phyloP scores from a whole-genome alignment of 2,113 vertebrate genomes.

The Elgaria multicarinata region DNA sequence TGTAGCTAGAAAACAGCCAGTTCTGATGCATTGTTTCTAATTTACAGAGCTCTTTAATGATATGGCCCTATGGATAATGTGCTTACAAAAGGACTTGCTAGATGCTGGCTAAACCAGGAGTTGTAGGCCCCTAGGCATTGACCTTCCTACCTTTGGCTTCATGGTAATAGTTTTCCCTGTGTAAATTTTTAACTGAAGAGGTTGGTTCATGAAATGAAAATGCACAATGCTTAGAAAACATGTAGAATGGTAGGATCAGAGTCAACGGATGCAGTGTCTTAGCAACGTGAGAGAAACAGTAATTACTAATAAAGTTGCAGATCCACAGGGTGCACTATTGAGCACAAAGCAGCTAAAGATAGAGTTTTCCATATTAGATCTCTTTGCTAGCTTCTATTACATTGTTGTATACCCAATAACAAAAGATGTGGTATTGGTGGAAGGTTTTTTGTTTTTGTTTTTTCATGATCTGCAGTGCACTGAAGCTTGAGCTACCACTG shows the following conservation, averaged over 20 bases:
- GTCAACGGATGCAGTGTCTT: neutral
- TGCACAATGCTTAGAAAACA: neutral
- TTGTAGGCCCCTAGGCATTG: neutral
- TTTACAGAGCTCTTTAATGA: neutral
- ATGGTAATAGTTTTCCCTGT: conserved; percentile 22
- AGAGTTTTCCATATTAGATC: conserved; percentile 28
- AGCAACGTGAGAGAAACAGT: neutral
- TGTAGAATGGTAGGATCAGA: neutral
- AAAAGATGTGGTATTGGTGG: conserved; percentile 36
- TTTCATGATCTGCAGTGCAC: conserved; percentile 51
- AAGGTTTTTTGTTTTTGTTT: conserved; percentile 38
- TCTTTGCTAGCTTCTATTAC: conserved; percentile 14
- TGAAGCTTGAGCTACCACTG: conserved; percentile 65
- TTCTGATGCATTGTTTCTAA: neutral
- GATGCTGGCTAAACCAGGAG: neutral
- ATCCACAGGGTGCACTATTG: neutral
- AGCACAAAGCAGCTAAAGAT: conserved; percentile 25
- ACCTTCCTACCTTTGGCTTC: neutral
- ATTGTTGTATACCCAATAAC: conserved; percentile 26
- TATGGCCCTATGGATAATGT: neutral
- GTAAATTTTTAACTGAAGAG: neutral
- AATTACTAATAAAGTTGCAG: neutral
- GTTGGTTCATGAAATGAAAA: neutral
- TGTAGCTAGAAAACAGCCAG: conserved; percentile 12
- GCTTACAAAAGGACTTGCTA: conserved; percentile 9